Evolutionary conservation across 2,797 vertebrate genomes (phyloP), one percentile per base, ranked within the genome.

Genomic region (Acrossocheilus fasciatus): DNA sequence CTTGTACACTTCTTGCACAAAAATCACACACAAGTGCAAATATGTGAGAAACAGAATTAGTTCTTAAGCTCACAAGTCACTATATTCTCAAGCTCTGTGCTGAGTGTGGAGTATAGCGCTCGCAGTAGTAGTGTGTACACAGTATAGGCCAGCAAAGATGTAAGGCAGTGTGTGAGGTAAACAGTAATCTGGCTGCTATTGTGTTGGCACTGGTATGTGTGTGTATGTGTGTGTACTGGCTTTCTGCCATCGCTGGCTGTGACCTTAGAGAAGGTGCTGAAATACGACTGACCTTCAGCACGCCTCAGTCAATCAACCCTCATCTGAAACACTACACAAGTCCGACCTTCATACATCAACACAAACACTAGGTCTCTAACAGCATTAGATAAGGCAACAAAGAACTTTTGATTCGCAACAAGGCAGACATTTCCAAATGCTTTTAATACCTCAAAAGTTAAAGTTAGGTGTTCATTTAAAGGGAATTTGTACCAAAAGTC

Each of bases 251-350:
- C 70, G 1, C 83, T 47, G 73, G 64, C 74, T 85, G 79, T 82
- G 87, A 70, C 84, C 84, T 85, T 80, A 74, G 78, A 77, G 75
- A 69, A 86, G 83, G 79, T 88, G 83, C 75, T 66, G 78, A 82
- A 82, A 83, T 82, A 79, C 41, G 8, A 59, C 81, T 87, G 86
- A 89, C 88, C 88, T 89, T 89, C 86, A 87, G 54, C 52, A 64
- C n/a, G 69, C 41, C 52, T 77, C 62, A 88, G 87, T 72, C 70
- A 82, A 82, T 85, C 79, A 82, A 82, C 87, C 66, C 84, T 85
- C 80, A 79, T 85, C 50, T 82, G 70, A 86, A 86, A 86, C 79
- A 52, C 47, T 43, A 84, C 83, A 70, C 83, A 82, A 81, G 73
- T 68, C 68, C 43, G 64, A 85, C 79, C 87, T 88, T 86, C 86